These are phyloP conservation scores for Halocynthia aurantium DNA, from an alignment of 23 tunicate species.

Conservation along the genomic window DNA sequence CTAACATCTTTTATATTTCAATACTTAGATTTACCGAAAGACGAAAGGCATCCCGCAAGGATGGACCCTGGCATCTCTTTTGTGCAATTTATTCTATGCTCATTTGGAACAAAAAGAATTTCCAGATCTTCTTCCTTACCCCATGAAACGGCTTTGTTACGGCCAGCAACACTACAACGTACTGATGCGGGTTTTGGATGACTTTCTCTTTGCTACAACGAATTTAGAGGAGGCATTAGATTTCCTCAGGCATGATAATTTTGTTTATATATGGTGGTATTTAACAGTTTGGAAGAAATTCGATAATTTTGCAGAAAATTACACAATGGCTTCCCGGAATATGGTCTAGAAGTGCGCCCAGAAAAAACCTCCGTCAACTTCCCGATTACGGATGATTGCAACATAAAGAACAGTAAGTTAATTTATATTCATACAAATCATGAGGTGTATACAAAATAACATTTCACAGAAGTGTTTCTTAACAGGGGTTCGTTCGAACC, in stretches of 20 bases:
- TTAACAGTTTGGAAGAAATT: too few species aligned
- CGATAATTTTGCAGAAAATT: background rate
- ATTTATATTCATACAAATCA: too few species aligned
- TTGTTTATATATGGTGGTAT: too few species aligned
- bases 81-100: slow-evolving; percentile 22
- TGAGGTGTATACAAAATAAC: too few species aligned
- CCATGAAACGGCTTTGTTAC: background rate
- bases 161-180: background rate
- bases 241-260: background rate
- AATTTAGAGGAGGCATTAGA: slow-evolving; percentile 4
- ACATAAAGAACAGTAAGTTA: too few species aligned
- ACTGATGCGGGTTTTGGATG: slow-evolving; percentile 17
- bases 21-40: background rate
- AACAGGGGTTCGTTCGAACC: too few species aligned
- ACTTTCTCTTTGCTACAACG: slow-evolving; percentile 18
- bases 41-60: slow-evolving; percentile 22
- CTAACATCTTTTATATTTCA: too few species aligned
- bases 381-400: too few species aligned
- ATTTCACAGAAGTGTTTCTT: too few species aligned
- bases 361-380: slow-evolving; percentile 5
- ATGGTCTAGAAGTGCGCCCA: slow-evolving; percentile 8
- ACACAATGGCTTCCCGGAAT: slow-evolving; percentile 13
- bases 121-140: slow-evolving; percentile 1
- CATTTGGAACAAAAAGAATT: slow-evolving; percentile 18
- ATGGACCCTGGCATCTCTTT: slow-evolving; percentile 8